Conservation (phyloP, 2,888 invertebrate genomes). For the Piscicola geometra region DNA sequence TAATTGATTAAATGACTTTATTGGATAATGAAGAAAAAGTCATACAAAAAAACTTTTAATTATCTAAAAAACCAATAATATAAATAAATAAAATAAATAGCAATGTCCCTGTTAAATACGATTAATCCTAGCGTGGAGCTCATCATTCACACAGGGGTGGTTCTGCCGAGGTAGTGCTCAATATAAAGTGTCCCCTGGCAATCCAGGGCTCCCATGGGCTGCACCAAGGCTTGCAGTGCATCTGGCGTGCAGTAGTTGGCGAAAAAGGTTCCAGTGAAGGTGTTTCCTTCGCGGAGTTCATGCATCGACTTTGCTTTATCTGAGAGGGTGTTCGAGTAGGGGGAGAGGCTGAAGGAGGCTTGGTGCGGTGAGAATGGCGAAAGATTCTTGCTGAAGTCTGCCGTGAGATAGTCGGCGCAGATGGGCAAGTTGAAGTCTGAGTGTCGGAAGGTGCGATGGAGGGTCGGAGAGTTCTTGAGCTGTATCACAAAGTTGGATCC, state of each 20-base stretch:
- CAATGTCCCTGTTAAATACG: too few relatives aligned
- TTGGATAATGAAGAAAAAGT: too few relatives aligned
- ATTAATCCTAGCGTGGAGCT: too few relatives aligned
- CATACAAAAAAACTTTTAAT: too few relatives aligned
- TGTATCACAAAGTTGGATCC: not conserved
- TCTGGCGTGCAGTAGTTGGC: slow-evolving; percentile 17
- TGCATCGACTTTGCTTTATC: slow-evolving; percentile 31
- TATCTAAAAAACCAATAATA: too few relatives aligned
- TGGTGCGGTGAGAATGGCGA: not conserved
- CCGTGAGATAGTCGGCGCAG: not conserved
- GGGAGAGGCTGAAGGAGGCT: not conserved
- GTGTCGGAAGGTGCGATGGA: not conserved
- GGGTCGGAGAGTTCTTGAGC: not conserved
- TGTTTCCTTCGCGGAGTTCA: slow-evolving; percentile 12
- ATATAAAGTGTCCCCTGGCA: not conserved
- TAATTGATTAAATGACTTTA: too few relatives aligned
- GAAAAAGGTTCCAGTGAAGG: slow-evolving; percentile 6
- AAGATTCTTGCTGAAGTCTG: not conserved
- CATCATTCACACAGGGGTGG: slow-evolving; percentile 30
- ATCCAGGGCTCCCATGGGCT: slow-evolving; percentile 5
- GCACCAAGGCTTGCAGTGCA: slow-evolving; percentile 18
- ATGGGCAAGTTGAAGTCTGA: slow-evolving; percentile 9
- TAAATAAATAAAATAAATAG: too few relatives aligned
- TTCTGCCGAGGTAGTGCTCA: slow-evolving; percentile 20
- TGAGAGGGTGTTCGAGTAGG: not conserved